Evolutionary conservation across 2,797 vertebrate species (phyloP).

Genomic region (Lepus oiostolus): DNA sequence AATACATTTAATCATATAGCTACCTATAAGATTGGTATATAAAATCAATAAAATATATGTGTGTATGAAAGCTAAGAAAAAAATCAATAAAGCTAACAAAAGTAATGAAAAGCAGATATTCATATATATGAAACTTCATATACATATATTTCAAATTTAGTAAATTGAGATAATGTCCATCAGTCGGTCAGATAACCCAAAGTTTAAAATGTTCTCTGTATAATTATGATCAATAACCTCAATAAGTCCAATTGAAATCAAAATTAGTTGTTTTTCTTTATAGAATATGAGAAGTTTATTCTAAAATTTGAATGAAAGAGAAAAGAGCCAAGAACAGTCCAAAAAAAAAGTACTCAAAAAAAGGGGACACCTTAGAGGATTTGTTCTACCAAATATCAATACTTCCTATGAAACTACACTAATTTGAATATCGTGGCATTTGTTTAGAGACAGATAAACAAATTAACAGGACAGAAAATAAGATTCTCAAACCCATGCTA

Average conservation of each 20-base stretch:
- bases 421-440: slow-evolving; percentile 1
- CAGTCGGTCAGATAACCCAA: not conserved
- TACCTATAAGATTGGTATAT: not conserved
- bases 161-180: not conserved
- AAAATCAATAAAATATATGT: not conserved
- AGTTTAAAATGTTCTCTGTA: not conserved
- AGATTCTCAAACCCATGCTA: not conserved
- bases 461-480: not conserved
- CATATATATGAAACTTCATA: not conserved
- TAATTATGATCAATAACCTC: not conserved
- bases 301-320: not conserved
- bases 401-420: not conserved
- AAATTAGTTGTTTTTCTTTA: not conserved
- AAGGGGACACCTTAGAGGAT: not conserved
- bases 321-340: not conserved
- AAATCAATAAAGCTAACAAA: not conserved
- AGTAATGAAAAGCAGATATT: not conserved
- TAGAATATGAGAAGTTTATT: not conserved
- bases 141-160: not conserved
- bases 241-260: not conserved
- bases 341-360: not conserved
- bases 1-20: not conserved
- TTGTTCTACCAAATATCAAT: not conserved
- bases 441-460: not conserved
- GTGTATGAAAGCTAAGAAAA: not conserved